Evolutionary conservation across 1,140 invertebrate genomes (phyloP).

Genomic region (Lepidurus apus): DNA sequence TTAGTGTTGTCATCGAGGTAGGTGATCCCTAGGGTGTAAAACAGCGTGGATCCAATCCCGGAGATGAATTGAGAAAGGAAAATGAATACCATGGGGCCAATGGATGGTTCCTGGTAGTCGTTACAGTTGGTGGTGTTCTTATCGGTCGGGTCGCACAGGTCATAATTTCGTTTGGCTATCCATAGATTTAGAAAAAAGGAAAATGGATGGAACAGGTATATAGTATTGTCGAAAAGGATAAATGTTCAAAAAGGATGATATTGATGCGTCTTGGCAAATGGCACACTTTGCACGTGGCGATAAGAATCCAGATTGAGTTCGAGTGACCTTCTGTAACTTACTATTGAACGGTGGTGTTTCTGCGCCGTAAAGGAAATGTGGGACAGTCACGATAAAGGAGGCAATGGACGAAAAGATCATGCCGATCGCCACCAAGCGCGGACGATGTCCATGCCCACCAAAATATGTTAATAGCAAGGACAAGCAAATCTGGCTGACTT

Average conservation of each 20-base stretch:
- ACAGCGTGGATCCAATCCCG: conserved; percentile 59
- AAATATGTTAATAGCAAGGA: conserved; percentile 55
- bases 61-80: conserved; percentile 61
- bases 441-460: conserved; percentile 55
- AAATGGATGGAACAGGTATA: background rate
- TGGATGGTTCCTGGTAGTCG: conserved; percentile 18
- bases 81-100: conserved; percentile 52
- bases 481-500: conserved; percentile 61
- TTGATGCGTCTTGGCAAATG: background rate
- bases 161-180: conserved; percentile 26
- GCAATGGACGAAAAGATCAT: conserved; percentile 46
- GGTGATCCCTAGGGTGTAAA: conserved; percentile 61
- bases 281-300: background rate
- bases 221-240: conserved; percentile 5
- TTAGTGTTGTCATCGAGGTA: conserved; percentile 66
- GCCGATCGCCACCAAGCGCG: conserved; percentile 55
- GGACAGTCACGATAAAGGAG: conserved; percentile 58
- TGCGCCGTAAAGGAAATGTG: conserved; percentile 61
- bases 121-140: background rate
- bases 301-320: background rate
- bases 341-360: conserved; percentile 38
- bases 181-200: background rate
- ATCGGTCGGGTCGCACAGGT: conserved; percentile 15
- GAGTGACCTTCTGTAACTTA: conserved; percentile 24
- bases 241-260: background rate